phyloP scores from a whole-genome alignment of 2,797 vertebrate genomes.

The Siniperca obscura region DNA sequence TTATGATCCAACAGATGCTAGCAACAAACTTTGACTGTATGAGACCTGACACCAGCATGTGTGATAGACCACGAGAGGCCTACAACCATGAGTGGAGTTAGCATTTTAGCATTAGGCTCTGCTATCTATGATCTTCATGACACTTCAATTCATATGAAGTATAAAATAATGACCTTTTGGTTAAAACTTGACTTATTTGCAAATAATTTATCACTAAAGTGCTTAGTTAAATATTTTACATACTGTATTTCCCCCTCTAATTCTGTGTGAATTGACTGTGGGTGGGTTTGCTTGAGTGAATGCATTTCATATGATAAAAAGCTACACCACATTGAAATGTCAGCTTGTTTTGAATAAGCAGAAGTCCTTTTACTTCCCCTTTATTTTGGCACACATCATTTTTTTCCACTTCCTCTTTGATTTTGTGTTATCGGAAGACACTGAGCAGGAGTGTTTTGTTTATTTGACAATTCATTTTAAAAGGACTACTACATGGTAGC shows the following conservation, averaged over 20 bases:
- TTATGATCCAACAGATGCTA: constrained; percentile 74
- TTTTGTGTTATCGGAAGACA: constrained; percentile 47
- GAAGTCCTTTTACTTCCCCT: constrained; percentile 66
- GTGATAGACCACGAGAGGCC: constrained; percentile 39
- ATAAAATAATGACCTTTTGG: neutral
- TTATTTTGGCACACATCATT: constrained; percentile 51
- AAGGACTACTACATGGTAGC: too few species aligned
- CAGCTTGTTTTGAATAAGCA: constrained; percentile 71
- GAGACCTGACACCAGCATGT: constrained; percentile 73
- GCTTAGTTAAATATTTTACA: constrained; percentile 5
- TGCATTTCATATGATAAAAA: constrained; percentile 32
- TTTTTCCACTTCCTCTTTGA: constrained; percentile 77
- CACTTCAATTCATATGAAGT: constrained; percentile 7
- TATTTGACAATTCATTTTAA: too few species aligned
- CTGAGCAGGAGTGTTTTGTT: constrained; percentile 4
- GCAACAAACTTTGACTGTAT: constrained; percentile 50
- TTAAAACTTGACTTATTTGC: neutral
- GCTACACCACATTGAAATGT: constrained; percentile 54
- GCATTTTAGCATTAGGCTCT: constrained; percentile 29
- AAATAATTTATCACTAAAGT: neutral
- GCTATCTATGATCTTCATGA: constrained; percentile 1
- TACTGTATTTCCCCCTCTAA: neutral
- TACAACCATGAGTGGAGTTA: constrained; percentile 28
- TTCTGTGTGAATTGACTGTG: neutral
- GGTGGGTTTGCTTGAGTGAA: constrained; percentile 23